These are phyloP conservation scores for Rhyacophila evoluta DNA, from an alignment of 2,888 invertebrate species.

Conservation along the genomic window DNA sequence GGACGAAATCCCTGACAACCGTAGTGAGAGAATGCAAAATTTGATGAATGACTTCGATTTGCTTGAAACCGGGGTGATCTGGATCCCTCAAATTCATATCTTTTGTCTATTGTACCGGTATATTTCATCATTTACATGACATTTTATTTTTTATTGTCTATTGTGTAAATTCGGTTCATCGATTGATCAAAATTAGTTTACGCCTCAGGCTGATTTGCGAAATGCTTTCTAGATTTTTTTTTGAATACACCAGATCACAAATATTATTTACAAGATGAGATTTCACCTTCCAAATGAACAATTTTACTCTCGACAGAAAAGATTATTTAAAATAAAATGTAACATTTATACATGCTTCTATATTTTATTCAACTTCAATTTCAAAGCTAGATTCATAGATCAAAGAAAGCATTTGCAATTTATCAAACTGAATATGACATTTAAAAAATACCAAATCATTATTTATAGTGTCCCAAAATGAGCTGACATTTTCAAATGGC, in stretches of 20 bases:
- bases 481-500: too few species aligned
- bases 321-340: not conserved
- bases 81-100: not conserved
- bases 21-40: not conserved
- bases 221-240: too few species aligned
- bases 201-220: conserved; percentile 2
- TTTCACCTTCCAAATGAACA: not conserved
- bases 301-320: too few species aligned
- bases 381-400: too few species aligned
- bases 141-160: not conserved
- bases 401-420: too few species aligned
- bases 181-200: conserved; percentile 31
- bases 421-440: too few species aligned
- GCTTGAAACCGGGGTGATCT: not conserved
- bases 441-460: too few species aligned
- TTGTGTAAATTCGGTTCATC: not conserved
- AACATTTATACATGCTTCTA: not conserved
- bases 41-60: not conserved
- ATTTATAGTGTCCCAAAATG: too few species aligned
- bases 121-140: not conserved
- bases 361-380: not conserved
- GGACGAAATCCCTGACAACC: not conserved
- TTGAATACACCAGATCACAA: too few species aligned
- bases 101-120: too few species aligned
- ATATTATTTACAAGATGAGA: not conserved